A percentile compares a stretch with the other conserved stretches of the same genome.
Conservation (phyloP, 2,797 vertebrate species). For the Rousettus madagascariensis region DNA sequence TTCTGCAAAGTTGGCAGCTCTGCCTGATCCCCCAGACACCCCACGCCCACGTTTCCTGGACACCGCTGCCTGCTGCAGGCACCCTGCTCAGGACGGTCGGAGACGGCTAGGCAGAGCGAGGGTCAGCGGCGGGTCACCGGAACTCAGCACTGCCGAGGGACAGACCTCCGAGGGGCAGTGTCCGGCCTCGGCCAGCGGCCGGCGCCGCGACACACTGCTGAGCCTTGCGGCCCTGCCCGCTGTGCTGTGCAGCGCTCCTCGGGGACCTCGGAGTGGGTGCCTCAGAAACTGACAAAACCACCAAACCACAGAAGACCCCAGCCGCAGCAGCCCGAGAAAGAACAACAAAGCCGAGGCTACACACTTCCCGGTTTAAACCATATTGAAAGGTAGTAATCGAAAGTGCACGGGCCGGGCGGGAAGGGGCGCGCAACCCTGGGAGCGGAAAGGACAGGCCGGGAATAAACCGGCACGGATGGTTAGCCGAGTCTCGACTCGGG, state of each 20-base stretch:
- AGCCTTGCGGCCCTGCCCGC: background rate
- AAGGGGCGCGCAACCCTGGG: too few species aligned
- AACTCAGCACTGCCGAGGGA: background rate
- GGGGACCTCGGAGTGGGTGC: background rate
- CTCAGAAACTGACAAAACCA: background rate
- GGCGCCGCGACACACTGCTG: background rate
- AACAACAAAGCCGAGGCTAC: background rate
- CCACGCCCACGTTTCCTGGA: background rate
- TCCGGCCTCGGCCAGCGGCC: background rate
- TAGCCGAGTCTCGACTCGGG: too few species aligned
- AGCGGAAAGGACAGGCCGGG: background rate
- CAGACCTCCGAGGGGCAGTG: background rate
- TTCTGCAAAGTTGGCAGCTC: background rate
- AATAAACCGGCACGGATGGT: too few species aligned
- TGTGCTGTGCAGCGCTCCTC: accelerated
- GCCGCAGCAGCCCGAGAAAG: background rate
- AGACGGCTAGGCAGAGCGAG: background rate
- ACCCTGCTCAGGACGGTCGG: background rate
- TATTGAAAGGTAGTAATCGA: background rate
- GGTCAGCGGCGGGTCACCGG: background rate
- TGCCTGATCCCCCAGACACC: background rate
- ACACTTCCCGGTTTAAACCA: background rate
- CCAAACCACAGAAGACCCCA: background rate
- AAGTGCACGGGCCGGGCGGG: background rate
- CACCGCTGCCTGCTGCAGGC: background rate